These are phyloP conservation scores for Synanthedon myopaeformis DNA, from an alignment of 2,888 invertebrate species.

Conservation along the genomic window DNA sequence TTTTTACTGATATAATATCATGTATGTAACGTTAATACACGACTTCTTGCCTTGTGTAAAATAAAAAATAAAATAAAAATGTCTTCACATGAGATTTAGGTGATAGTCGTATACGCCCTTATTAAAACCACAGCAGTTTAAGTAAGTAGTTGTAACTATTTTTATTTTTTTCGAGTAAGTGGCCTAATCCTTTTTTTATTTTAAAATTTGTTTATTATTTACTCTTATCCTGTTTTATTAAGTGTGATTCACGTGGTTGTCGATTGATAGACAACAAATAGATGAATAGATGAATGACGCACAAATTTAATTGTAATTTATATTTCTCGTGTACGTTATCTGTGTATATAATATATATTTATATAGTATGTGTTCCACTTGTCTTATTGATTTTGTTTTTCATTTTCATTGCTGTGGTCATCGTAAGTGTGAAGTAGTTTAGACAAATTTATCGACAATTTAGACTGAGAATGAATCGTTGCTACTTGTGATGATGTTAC, in stretches of 20 bases:
- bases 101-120: neutral
- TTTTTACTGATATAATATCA: conserved; percentile 1
- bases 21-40: conserved; percentile 12
- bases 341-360: too few relatives aligned
- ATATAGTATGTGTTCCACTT: too few relatives aligned
- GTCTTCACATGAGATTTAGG: conserved; percentile 10
- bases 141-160: neutral
- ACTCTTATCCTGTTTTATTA: too few relatives aligned
- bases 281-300: neutral
- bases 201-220: neutral
- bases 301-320: neutral
- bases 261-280: neutral
- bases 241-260: too few relatives aligned
- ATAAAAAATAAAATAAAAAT: conserved; percentile 7
- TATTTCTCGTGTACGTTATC: conserved; percentile 2
- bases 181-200: neutral
- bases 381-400: conserved; percentile 2
- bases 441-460: too few relatives aligned
- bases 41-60: conserved; percentile 36
- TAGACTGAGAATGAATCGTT: too few relatives aligned
- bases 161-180: neutral
- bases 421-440: conserved; percentile 2
- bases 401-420: conserved; percentile 22
- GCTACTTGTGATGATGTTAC: too few relatives aligned
- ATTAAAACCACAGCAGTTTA: neutral